Conservation (phyloP, 2,888 invertebrate species). For the Lithophane semibrunnea region DNA sequence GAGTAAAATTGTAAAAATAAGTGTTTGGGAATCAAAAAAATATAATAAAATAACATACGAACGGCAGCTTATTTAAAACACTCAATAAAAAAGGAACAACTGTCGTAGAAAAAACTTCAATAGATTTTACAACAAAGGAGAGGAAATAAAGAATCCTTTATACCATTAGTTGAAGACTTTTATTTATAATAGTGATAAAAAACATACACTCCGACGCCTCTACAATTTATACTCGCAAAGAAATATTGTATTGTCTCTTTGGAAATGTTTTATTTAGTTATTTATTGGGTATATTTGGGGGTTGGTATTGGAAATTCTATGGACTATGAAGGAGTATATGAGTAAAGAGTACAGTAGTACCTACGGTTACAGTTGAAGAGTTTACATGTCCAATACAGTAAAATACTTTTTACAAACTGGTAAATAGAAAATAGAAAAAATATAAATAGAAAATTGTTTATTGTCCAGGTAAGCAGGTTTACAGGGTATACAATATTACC, state of each 20-base stretch:
- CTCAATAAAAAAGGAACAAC: slow-evolving; percentile 20
- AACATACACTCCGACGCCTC: slow-evolving; percentile 51
- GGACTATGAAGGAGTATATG: background rate
- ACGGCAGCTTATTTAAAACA: slow-evolving; percentile 3
- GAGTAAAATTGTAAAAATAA: too few relatives aligned
- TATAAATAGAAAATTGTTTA: too few relatives aligned
- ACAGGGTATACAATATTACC: too few relatives aligned
- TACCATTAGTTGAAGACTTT: slow-evolving; percentile 56
- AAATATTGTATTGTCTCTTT: slow-evolving; percentile 41
- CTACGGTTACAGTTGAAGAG: too few relatives aligned
- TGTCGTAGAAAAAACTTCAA: slow-evolving; percentile 36
- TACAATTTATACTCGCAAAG: slow-evolving; percentile 46
- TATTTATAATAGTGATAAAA: slow-evolving; percentile 63
- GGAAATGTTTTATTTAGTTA: slow-evolving; percentile 2
- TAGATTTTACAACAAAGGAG: slow-evolving; percentile 47
- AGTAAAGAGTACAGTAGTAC: too few relatives aligned
- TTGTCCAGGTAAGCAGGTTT: too few relatives aligned
- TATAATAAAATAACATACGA: background rate
- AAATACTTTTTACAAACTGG: too few relatives aligned
- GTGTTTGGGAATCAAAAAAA: too few relatives aligned
- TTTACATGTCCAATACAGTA: too few relatives aligned
- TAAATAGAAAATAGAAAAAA: too few relatives aligned
- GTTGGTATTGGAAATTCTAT: background rate
- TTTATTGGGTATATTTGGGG: background rate
- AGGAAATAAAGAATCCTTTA: slow-evolving; percentile 61